These are phyloP conservation scores for Melanotaenia maccullochi DNA, from an alignment of 2,797 vertebrate genomes.

Conservation along the genomic window DNA sequence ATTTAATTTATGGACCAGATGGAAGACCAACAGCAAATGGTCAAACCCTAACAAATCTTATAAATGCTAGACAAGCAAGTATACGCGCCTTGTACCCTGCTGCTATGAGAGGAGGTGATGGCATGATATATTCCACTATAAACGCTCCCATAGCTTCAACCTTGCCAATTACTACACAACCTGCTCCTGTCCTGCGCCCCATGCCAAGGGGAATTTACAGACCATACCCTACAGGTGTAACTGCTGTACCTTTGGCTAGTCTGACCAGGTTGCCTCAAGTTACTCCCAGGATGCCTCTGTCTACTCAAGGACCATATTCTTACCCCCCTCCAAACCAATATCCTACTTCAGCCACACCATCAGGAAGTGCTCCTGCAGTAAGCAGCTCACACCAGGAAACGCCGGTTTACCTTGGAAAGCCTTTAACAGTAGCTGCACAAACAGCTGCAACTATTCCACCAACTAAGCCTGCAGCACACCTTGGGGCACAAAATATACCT, in stretches of 20 bases:
- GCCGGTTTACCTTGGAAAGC: slow-evolving; percentile 93
- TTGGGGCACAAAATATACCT: slow-evolving; percentile 61
- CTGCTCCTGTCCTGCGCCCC: slow-evolving; percentile 89
- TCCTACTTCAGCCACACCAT: slow-evolving; percentile 74
- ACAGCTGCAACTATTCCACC: slow-evolving; percentile 63
- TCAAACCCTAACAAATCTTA: slow-evolving; percentile 88
- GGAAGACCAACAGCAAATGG: slow-evolving; percentile 82
- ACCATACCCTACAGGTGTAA: slow-evolving; percentile 87
- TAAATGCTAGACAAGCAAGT: slow-evolving; percentile 87
- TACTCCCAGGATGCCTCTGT: slow-evolving; percentile 89
- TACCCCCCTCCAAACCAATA: slow-evolving; percentile 86
- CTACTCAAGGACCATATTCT: slow-evolving; percentile 87
- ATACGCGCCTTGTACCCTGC: slow-evolving; percentile 92
- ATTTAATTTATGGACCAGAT: slow-evolving; percentile 91
- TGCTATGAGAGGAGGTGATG: slow-evolving; percentile 92
- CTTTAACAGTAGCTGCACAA: slow-evolving; percentile 70
- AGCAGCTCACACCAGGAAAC: slow-evolving; percentile 84
- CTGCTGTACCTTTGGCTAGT: slow-evolving; percentile 92
- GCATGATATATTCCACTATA: slow-evolving; percentile 99
- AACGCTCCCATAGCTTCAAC: slow-evolving; percentile 98
- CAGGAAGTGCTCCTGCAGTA: slow-evolving; percentile 65
- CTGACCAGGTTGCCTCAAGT: slow-evolving; percentile 91
- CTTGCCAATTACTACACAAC: slow-evolving; percentile 98
- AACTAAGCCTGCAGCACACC: slow-evolving; percentile 63
- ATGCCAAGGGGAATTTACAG: slow-evolving; percentile 92